Evolutionary conservation across 2,888 invertebrate genomes (phyloP).

Genomic region (Pelosia muscerda): DNA sequence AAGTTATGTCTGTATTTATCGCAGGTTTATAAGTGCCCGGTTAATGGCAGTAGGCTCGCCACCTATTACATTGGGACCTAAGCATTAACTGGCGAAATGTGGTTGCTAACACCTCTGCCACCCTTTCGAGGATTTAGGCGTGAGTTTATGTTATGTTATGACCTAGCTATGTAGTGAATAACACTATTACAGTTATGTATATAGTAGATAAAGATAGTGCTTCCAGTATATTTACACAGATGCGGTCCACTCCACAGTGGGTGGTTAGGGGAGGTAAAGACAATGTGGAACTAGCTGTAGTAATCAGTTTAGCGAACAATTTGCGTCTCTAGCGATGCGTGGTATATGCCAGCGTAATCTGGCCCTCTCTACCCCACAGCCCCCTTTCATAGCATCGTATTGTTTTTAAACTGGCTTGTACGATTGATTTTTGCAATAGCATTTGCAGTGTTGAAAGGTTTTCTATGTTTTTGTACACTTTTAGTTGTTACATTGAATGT

Average conservation of each 20-base stretch:
- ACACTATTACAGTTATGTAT: no score
- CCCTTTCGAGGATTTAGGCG: no score
- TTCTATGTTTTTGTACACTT: slow-evolving; percentile 36
- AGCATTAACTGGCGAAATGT: no score
- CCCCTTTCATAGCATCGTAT: slow-evolving; percentile 56
- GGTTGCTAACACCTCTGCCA: no score
- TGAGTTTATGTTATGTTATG: no score
- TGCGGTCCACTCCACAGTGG: slow-evolving; percentile 45
- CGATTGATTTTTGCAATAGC: slow-evolving; percentile 42
- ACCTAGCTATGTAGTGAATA: no score
- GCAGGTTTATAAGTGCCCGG: no score
- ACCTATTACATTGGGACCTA: no score
- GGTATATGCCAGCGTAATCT: slow-evolving; percentile 79
- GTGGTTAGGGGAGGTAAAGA: slow-evolving; percentile 68
- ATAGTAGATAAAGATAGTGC: neutral
- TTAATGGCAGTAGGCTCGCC: no score
- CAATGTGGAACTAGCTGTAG: slow-evolving; percentile 85
- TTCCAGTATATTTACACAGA: slow-evolving; percentile 42
- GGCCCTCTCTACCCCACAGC: slow-evolving; percentile 61
- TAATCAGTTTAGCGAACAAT: slow-evolving; percentile 94
- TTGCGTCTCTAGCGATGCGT: slow-evolving; percentile 91
- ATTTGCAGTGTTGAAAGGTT: slow-evolving; percentile 41
- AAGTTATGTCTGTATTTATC: no score
- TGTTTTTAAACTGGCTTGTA: slow-evolving; percentile 47
- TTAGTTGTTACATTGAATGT: slow-evolving; percentile 8